These are phyloP conservation scores for Channa striata DNA, from an alignment of 2,797 vertebrate genomes.

Conservation along the genomic window DNA sequence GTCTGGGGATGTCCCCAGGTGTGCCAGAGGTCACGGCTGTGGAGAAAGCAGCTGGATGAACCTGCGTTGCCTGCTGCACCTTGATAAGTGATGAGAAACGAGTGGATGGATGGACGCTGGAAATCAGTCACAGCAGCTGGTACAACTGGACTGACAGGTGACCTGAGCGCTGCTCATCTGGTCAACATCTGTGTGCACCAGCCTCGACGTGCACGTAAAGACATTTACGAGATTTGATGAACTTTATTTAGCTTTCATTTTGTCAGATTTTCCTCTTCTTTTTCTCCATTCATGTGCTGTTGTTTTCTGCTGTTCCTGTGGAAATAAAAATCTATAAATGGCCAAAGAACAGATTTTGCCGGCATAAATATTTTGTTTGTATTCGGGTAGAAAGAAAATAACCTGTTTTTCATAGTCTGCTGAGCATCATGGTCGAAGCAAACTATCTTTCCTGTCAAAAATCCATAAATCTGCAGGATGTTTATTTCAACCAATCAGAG, in stretches of 20 bases:
- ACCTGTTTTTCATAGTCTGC: constrained; percentile 60
- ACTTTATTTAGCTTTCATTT: not conserved
- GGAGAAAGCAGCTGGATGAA: not conserved
- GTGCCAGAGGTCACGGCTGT: not conserved
- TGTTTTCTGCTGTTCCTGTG: constrained; percentile 6
- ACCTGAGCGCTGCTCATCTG: too few relatives aligned
- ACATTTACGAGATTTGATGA: too few relatives aligned
- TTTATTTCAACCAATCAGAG: constrained; percentile 64
- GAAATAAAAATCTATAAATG: constrained; percentile 47
- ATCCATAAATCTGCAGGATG: constrained; percentile 75
- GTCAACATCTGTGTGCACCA: too few relatives aligned
- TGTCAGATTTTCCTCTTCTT: not conserved
- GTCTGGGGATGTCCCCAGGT: not conserved
- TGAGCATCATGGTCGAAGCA: constrained; percentile 67
- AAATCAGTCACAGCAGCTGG: not conserved
- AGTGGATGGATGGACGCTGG: not conserved
- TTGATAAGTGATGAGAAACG: not conserved
- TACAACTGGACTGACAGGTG: too few relatives aligned
- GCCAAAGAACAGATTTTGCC: constrained; percentile 39
- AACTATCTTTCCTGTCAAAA: constrained; percentile 70
- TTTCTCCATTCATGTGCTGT: not conserved
- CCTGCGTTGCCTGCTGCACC: too few relatives aligned
- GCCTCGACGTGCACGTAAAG: not conserved
- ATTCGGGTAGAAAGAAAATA: constrained; percentile 44
- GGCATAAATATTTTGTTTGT: constrained; percentile 49